phyloP scores from a whole-genome alignment of 2,797 vertebrate species.

The Schizopygopsis malacanthus region DNA sequence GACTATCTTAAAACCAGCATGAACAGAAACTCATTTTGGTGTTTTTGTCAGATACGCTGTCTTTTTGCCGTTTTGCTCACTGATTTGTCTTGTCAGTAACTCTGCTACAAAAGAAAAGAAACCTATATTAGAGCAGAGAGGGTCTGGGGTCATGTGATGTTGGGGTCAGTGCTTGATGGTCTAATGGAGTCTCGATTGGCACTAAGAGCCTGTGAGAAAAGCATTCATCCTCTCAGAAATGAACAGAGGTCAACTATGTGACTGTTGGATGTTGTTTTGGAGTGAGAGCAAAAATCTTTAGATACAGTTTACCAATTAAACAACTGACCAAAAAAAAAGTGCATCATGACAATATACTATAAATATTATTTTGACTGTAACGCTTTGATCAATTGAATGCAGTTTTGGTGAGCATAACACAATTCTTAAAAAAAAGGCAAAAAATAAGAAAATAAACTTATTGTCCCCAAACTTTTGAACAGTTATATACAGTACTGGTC shows the following conservation, averaged over 20 bases:
- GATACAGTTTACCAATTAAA: not conserved
- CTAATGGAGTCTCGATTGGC: conserved; percentile 27
- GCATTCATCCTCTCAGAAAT: conserved; percentile 1
- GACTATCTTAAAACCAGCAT: conserved; percentile 15
- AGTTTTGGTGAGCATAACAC: not conserved
- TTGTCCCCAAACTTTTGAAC: too few relatives aligned
- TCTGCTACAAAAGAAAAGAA: conserved; percentile 4
- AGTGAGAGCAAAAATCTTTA: not conserved
- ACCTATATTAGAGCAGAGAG: not conserved
- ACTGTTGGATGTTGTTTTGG: not conserved
- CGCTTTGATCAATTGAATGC: not conserved
- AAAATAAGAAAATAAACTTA: too few relatives aligned
- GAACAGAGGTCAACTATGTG: not conserved
- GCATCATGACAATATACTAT: not conserved
- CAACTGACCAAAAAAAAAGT: not conserved
- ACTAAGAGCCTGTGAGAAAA: conserved; percentile 34
- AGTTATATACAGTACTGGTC: too few relatives aligned
- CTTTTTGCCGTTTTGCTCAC: conserved; percentile 9
- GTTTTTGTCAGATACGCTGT: not conserved
- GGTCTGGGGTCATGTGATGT: conserved; percentile 21
- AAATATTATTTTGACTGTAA: too few relatives aligned
- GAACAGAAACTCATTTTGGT: not conserved
- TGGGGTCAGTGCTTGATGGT: conserved; percentile 13
- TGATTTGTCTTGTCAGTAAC: not conserved
- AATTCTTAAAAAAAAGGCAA: not conserved